These are phyloP conservation scores for Petromus typicus DNA, from an alignment of 2,113 vertebrate genomes.

Conservation along the genomic window DNA sequence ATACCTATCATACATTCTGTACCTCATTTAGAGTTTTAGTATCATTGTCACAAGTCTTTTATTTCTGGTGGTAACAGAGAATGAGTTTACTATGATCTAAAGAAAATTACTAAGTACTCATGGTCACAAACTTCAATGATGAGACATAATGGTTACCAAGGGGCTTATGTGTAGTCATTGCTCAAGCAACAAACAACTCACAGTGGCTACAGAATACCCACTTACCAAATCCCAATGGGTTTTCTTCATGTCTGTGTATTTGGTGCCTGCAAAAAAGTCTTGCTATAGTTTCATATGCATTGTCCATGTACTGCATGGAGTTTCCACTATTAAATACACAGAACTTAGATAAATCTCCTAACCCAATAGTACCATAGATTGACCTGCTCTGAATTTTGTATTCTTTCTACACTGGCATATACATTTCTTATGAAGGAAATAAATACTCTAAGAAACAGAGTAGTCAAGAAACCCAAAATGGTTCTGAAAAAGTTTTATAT, in stretches of 20 bases:
- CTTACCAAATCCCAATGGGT: neutral
- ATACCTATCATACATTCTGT: no score
- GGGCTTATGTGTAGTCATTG: accelerated
- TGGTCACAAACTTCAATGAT: neutral
- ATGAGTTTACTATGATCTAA: neutral
- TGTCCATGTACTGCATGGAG: neutral
- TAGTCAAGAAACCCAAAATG: neutral
- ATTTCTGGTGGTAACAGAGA: neutral
- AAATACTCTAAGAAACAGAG: neutral
- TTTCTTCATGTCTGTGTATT: neutral
- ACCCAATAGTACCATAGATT: neutral
- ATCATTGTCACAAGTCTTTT: neutral
- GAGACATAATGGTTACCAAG: no score
- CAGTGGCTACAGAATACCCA: neutral
- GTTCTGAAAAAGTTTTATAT: neutral
- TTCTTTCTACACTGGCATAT: no score
- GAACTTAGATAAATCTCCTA: neutral
- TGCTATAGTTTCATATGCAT: neutral
- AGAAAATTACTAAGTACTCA: neutral
- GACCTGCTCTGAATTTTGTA: neutral
- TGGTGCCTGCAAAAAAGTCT: neutral
- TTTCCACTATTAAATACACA: neutral
- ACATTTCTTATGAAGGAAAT: neutral
- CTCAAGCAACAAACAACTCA: neutral
- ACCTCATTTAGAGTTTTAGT: neutral